Base-by-base conservation (phyloP, 2,888 invertebrate genomes). In the Microctonus hyperodae region DNA sequence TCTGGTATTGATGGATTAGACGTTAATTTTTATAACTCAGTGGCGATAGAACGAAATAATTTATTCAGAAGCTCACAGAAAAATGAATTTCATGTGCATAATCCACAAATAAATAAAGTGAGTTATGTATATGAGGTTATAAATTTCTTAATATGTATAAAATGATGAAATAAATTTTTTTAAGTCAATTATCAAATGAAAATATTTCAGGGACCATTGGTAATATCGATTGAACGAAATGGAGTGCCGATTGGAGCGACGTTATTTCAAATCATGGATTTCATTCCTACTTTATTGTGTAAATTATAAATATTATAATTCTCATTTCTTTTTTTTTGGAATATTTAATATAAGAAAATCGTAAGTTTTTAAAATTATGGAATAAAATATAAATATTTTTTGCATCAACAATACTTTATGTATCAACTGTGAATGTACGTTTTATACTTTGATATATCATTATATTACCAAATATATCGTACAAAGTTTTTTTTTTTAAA, bases 41-140 rank as follows among this genome's bases (percentile, higher is more conserved):
- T 74, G 5, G 72, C 72, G n/a, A 64, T 71, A 23, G 69, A 75
- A 57, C 73, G 62, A 6, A 78, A 76, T 59, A 78, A 79, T 70
- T 73, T 81, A 55, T 77, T 70, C 70, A 74, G 76, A 66, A 66
- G 71, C 60, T 23, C 66, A 1, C 63, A 50, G 10, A 73, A 69
- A 58, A 75, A 76, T 25, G 77, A 77, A 67, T 81, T 78, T 63
- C 74, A 74, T 71, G 31, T 81, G 56, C 75, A 76, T 64, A 80
- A 76, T 76, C 80, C 81, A 7, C 79, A 81, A 70, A 73, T 62
- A 13, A 72, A 33, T 35, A 71, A 72, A 70, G 74, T 73, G 31
- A 65, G 60, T 35, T 48, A 31, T 65, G 65, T 51, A 28, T 60
- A n/a, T 2, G 28, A 23, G 9, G 35, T 60, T 11, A 60, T 28